Evolutionary conservation across 2,797 vertebrate species (phyloP), one percentile per base, ranked within the genome.

Genomic region (Lagodon rhomboides): DNA sequence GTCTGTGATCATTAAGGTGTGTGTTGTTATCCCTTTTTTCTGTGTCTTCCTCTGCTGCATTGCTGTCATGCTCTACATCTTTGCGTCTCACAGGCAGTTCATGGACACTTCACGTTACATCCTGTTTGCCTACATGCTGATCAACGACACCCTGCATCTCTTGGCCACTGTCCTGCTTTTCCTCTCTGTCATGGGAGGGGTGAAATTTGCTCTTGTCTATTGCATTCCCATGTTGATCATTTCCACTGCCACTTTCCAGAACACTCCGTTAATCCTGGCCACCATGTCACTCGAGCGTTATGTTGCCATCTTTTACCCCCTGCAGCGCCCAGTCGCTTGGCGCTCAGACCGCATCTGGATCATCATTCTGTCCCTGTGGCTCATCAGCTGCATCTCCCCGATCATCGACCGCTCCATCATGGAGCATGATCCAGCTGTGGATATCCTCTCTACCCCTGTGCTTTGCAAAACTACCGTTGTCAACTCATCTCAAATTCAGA

Each of bases 241-340:
- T 23, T 89, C 93, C 17, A 87, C 85, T 0, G 81, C 65, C 43
- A 90, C 95, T 6, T 96, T 94, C 75, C 87, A 90, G 47, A 95
- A 95, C 82, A 95, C 94, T 1, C 94, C 94, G 0, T 79, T 94
- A 50, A 95, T 95, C 77, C 82, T 96, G 70, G 95, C 95, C 0
- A 84, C 93, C 25, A 96, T 96, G 96, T 95, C 94, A 7, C 83
- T 96, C 62, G 95, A 96, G 86, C 94, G 95, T 27, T 96, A 96
- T 4, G 83, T 95, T 16, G 93, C 95, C 70, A 96, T 96, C 55
- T 70, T 94, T 71, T 94, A 95, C 76, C 95, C 96, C 0, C 85
- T 96, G 34, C 90, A 85, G 18, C 61, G 87, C 2, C 93, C 93
- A 0, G 27, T 82, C 0, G 84, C 89, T 22, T 96, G 95, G 95